phyloP scores from a whole-genome alignment of 2,888 invertebrate species.

The Lasioglossum malachurum region DNA sequence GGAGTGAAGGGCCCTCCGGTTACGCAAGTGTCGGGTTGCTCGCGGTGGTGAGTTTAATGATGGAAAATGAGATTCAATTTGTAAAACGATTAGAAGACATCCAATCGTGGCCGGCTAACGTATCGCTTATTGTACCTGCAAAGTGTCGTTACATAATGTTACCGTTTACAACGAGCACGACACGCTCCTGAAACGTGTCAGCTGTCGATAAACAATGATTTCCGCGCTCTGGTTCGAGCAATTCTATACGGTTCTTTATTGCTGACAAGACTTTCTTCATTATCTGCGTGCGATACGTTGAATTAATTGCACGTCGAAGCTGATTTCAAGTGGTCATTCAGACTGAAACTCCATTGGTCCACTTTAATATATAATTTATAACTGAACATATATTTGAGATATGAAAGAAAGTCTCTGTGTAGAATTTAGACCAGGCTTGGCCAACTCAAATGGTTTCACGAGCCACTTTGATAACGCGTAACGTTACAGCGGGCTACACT shows the following conservation, averaged over 20 bases:
- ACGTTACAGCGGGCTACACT: no score
- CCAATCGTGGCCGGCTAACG: constrained; percentile 46
- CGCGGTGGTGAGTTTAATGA: constrained; percentile 26
- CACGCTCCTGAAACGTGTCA: constrained; percentile 71
- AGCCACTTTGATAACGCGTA: no score
- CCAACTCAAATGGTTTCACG: no score
- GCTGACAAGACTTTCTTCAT: constrained; percentile 26
- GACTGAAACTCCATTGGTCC: background rate
- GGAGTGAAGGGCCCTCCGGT: constrained; percentile 22
- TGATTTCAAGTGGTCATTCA: background rate
- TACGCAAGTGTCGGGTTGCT: constrained; percentile 17
- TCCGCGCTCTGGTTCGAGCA: constrained; percentile 63
- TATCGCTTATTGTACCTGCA: constrained; percentile 60
- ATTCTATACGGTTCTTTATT: constrained; percentile 23
- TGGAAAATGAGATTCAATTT: constrained; percentile 61
- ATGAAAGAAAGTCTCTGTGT: background rate
- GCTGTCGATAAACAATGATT: constrained; percentile 74
- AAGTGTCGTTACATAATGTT: constrained; percentile 67
- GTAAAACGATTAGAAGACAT: constrained; percentile 56
- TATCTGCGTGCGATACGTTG: background rate
- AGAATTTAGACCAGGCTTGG: no score
- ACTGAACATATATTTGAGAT: background rate
- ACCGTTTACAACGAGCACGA: constrained; percentile 66
- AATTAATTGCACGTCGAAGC: background rate
- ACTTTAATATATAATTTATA: background rate